phyloP scores from a whole-genome alignment of 2,113 vertebrate genomes.

The Rostratula benghalensis region DNA sequence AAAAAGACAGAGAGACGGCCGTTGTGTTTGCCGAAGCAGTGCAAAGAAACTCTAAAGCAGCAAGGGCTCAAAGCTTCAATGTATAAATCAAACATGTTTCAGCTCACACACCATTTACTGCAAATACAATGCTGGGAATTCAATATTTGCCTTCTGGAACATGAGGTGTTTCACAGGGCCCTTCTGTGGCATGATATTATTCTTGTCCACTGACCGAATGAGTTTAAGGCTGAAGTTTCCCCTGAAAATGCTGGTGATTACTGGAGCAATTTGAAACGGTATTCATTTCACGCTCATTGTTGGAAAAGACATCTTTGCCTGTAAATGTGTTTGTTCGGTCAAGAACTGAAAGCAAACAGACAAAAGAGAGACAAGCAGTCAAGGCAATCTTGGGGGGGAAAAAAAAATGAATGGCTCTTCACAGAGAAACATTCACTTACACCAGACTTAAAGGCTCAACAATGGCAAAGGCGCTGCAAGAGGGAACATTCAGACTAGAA shows the following conservation, averaged over 20 bases:
- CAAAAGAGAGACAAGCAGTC: not conserved
- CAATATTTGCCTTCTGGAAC: constrained; percentile 32
- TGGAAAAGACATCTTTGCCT: not conserved
- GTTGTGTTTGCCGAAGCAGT: not conserved
- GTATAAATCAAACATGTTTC: constrained; percentile 27
- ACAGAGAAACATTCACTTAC: not conserved
- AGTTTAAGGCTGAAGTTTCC: not conserved
- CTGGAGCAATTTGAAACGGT: not conserved
- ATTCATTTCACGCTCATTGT: not conserved
- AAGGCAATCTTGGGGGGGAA: not conserved
- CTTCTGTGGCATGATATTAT: not conserved
- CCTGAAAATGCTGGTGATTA: not conserved
- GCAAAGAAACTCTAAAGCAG: not conserved
- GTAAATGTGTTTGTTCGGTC: not conserved
- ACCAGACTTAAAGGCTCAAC: not conserved
- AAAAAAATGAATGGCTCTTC: not conserved
- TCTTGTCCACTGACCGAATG: not conserved
- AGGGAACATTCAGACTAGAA: not conserved
- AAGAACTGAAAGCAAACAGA: not conserved
- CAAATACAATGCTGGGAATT: not conserved
- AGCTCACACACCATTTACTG: not conserved
- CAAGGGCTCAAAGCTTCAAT: not conserved
- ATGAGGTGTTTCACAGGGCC: not conserved
- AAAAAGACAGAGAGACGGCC: not conserved
- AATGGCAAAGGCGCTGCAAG: not conserved